phyloP scores from a whole-genome alignment of 2,888 invertebrate species.

The Eledone cirrhosa region DNA sequence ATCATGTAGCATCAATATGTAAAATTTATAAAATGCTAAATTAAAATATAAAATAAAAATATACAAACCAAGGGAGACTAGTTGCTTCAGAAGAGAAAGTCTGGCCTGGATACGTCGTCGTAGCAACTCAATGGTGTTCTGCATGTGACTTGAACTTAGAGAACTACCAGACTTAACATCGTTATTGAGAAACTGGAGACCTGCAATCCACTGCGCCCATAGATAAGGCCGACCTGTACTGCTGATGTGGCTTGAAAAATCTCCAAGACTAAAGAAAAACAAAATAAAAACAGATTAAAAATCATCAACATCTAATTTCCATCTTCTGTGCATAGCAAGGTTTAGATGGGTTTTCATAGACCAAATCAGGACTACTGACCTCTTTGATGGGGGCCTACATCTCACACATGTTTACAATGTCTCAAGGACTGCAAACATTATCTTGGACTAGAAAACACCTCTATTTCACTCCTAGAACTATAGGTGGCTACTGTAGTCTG shows the following conservation, averaged over 20 bases:
- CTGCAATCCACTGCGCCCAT: conserved; percentile 92
- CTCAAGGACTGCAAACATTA: too few species aligned
- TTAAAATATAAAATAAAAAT: conserved; percentile 28
- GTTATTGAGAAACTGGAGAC: conserved; percentile 76
- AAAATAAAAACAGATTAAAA: not conserved
- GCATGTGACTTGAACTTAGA: conserved; percentile 75
- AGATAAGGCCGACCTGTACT: conserved; percentile 82
- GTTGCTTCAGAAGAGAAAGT: conserved; percentile 79
- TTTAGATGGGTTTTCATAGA: too few species aligned
- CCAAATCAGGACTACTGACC: too few species aligned
- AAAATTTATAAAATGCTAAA: too few species aligned
- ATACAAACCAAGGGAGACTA: conserved; percentile 73
- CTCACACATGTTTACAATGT: too few species aligned
- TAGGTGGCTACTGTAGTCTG: too few species aligned
- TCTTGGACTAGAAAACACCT: too few species aligned
- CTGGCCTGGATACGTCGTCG: conserved; percentile 80
- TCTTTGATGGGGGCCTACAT: too few species aligned
- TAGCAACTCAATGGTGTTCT: conserved; percentile 79
- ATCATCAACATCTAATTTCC: too few species aligned
- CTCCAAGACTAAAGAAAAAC: conserved; percentile 62
- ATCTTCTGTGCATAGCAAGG: too few species aligned
- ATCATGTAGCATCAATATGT: too few species aligned
- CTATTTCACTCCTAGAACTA: too few species aligned
- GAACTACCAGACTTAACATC: conserved; percentile 56
- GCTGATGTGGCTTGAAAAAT: conserved; percentile 64